A percentile compares a stretch with the other conserved stretches of the same genome.
These are phyloP conservation scores for Hetaerina americana DNA, from an alignment of 1,140 invertebrate species.

Conservation along the genomic window DNA sequence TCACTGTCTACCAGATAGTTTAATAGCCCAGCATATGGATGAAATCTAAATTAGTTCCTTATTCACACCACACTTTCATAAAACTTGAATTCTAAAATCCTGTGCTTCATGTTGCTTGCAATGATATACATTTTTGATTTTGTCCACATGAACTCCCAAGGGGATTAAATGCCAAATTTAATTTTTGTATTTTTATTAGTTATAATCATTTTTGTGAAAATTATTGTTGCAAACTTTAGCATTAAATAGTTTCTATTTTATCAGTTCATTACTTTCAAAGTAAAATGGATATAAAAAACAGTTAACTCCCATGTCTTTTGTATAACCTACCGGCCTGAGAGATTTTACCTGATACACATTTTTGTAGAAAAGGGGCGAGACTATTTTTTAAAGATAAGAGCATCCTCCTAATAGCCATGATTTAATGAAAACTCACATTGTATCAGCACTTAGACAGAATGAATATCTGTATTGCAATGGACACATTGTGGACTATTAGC, in stretches of 20 bases:
- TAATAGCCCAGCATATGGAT: neutral
- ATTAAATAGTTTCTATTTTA: no score
- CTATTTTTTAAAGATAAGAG: no score
- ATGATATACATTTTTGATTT: neutral
- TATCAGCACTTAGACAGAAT: neutral
- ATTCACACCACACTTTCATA: no score
- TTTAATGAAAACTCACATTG: neutral
- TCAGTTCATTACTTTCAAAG: no score
- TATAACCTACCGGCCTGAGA: no score
- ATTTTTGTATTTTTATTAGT: neutral
- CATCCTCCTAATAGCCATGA: no score
- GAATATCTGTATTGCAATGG: neutral
- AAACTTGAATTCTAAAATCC: neutral
- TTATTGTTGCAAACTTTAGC: neutral
- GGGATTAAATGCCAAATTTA: neutral
- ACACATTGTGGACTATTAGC: neutral
- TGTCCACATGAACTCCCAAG: neutral
- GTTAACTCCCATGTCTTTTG: no score
- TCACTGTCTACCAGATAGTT: neutral
- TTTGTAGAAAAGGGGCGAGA: no score
- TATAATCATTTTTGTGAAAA: neutral
- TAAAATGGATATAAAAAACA: no score
- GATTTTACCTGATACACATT: no score
- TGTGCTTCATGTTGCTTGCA: neutral
- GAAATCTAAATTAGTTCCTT: no score